These are phyloP conservation scores for Puntigrus tetrazona DNA, from an alignment of 2,113 vertebrate species.

Conservation along the genomic window DNA sequence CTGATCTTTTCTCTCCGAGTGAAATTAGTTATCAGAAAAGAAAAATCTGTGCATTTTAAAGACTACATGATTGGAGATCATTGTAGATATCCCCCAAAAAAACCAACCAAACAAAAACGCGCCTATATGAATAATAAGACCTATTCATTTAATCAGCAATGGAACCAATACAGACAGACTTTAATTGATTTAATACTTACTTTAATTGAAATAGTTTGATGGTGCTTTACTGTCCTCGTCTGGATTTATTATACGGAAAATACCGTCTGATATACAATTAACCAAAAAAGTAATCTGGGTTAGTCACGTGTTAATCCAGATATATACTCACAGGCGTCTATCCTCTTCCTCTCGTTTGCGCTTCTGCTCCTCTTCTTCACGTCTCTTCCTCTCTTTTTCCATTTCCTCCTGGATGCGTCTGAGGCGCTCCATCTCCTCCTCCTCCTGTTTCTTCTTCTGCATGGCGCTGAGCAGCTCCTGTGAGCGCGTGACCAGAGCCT, in stretches of 20 bases:
- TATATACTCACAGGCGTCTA: conserved; percentile 80
- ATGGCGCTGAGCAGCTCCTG: conserved; percentile 85
- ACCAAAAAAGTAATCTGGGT: background rate
- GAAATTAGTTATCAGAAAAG: background rate
- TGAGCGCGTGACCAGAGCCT: conserved; percentile 84
- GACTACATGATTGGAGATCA: background rate
- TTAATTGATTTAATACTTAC: no score
- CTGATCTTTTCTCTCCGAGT: background rate
- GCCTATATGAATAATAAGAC: background rate
- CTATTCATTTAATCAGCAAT: no score
- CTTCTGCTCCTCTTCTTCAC: conserved; percentile 83
- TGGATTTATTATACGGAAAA: background rate
- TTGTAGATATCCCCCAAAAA: no score
- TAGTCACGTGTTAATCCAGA: background rate
- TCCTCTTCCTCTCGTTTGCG: conserved; percentile 89
- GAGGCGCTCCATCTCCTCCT: conserved; percentile 91
- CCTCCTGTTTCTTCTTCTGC: conserved; percentile 93
- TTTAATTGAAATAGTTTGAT: background rate
- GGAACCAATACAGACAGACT: no score
- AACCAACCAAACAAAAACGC: background rate
- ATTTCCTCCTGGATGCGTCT: conserved; percentile 92
- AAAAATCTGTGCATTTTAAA: background rate
- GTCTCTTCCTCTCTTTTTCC: conserved; percentile 87
- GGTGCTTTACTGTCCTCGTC: background rate
- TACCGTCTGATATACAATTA: background rate